Evolutionary conservation across 2,113 vertebrate genomes (phyloP), one percentile per base, ranked within the genome.

Genomic region (Osmerus mordax): DNA sequence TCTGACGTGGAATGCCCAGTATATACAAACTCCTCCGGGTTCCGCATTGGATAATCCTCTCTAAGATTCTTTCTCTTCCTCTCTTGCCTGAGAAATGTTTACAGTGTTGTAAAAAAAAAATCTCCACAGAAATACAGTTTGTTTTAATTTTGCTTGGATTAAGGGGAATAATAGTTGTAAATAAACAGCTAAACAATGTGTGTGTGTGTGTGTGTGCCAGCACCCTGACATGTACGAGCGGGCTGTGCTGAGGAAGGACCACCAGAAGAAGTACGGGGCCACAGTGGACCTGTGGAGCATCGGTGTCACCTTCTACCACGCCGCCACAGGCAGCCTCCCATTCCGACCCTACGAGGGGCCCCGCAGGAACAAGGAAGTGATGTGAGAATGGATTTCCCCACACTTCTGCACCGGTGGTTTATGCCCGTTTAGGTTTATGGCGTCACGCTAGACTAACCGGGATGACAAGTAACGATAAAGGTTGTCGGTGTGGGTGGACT

Each of bases 241-340:
- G 9, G 97, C 97, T 2, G 97, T 99, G 64, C 86, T 99, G 69
- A 92, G 96, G 52, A 99, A 99, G 81, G 97, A 98, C 65, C 97
- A 99, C 83, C 97, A 99, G 90, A 99, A 99, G 84, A 99, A 97
- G 66, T 99, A 99, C 0, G 95, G 97, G 0, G 97, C 97, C 67
- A 99, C 94, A 0, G 97, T 99, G 70, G 97, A 99, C 68, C 91
- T 99, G 72, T 99, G 97, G 97, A 99, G 97, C 90, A 98, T 99
- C 63, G 97, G 97, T 0, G 97, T 99, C 67, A 99, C 96, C 0
- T 99, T 99, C 74, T 99, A 97, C 85, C 97, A 99, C 21, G 97
- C 97, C 23, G 97, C 97, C 64, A 98, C 95, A 0, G 97, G 97
- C 74, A 95, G 93, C 72, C 92, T 99, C 76, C 97, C 97, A 0